Evolutionary conservation across 2,113 vertebrate genomes (phyloP).

Genomic region (Eurystomus gularis): DNA sequence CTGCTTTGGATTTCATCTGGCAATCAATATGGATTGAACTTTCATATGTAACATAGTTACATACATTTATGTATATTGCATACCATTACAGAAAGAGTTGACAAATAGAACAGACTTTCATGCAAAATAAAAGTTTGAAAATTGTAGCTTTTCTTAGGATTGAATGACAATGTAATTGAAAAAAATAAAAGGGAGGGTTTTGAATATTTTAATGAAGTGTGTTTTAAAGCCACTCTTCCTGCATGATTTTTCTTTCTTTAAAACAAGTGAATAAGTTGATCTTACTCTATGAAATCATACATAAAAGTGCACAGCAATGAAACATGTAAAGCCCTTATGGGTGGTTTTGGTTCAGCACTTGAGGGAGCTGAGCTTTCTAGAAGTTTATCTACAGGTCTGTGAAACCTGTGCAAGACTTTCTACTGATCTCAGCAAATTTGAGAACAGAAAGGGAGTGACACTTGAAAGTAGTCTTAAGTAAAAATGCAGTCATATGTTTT

Average conservation of each 20-base stretch:
- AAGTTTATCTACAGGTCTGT: neutral
- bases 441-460: neutral
- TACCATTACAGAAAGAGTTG: neutral
- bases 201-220: neutral
- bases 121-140: neutral
- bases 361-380: neutral
- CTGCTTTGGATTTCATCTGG: neutral
- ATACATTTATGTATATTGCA: neutral
- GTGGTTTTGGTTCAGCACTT: neutral
- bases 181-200: neutral
- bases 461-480: neutral
- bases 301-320: neutral
- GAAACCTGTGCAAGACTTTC: neutral
- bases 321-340: neutral
- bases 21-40: neutral
- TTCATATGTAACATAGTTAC: neutral
- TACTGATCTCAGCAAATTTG: neutral
- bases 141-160: neutral
- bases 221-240: neutral
- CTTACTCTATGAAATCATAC: neutral
- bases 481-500: neutral
- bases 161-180: neutral
- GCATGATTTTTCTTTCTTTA: neutral
- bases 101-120: neutral
- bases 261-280: neutral